A percentile compares a stretch with the other conserved stretches of the same genome.
Conservation (phyloP, 2,797 vertebrate genomes). For the Decapterus maruadsi region DNA sequence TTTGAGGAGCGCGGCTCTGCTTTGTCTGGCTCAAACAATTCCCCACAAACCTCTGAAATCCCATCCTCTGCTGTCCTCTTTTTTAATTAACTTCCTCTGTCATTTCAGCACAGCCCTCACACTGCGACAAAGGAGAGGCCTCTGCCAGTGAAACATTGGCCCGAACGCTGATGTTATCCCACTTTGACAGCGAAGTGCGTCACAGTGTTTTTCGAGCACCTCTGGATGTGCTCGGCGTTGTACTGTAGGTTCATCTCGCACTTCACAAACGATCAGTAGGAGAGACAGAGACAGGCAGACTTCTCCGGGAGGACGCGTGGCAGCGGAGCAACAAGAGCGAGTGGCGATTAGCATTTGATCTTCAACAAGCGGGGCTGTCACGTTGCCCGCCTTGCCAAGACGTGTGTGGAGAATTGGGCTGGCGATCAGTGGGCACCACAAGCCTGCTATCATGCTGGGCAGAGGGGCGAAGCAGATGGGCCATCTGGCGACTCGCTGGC, state of each 20-base stretch:
- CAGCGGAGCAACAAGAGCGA: conserved; percentile 56
- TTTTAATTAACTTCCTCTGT: conserved; percentile 59
- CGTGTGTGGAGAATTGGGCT: conserved; percentile 68
- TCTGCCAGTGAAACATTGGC: conserved; percentile 30
- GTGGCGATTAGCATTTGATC: conserved; percentile 73
- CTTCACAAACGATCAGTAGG: conserved; percentile 28
- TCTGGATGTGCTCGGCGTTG: conserved; percentile 41
- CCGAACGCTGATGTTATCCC: conserved; percentile 31
- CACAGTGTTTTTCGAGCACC: conserved; percentile 35
- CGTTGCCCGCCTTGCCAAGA: conserved; percentile 60
- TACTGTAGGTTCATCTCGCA: conserved; percentile 30
- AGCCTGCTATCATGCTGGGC: conserved; percentile 72
- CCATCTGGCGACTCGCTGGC: conserved; percentile 81
- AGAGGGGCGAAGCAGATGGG: conserved; percentile 83
- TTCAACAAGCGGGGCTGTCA: conserved; percentile 62
- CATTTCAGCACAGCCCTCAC: conserved; percentile 34
- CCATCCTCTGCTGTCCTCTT: conserved; percentile 41
- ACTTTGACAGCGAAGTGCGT: conserved; percentile 26
- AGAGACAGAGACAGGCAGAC: conserved; percentile 33
- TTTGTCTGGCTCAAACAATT: conserved; percentile 48
- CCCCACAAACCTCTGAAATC: conserved; percentile 44
- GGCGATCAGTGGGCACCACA: conserved; percentile 77
- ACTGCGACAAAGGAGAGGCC: conserved; percentile 50
- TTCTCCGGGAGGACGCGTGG: conserved; percentile 49
- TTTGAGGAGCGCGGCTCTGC: conserved; percentile 37